Evolutionary conservation across 2,888 invertebrate genomes (phyloP).

Genomic region (Dryadula phaetusa): DNA sequence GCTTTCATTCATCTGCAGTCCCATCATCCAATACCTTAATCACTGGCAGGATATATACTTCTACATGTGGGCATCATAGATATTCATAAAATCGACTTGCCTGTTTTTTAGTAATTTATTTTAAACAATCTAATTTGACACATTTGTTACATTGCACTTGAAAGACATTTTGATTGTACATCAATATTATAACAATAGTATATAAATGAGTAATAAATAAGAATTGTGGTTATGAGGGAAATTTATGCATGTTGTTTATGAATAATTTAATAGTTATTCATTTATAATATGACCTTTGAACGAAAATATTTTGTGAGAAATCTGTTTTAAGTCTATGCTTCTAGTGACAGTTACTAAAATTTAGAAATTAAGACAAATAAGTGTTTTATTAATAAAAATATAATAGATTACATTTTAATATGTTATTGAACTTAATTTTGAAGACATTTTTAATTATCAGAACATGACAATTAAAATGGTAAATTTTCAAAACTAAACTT

Average conservation of each 20-base stretch:
- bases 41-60: constrained; percentile 95
- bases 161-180: too few species aligned
- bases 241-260: neutral
- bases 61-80: constrained; percentile 90
- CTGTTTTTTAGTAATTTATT: neutral
- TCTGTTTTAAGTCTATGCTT: neutral
- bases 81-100: neutral
- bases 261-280: neutral
- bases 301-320: neutral
- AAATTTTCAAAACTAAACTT: neutral
- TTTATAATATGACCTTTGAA: neutral
- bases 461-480: neutral
- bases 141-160: neutral
- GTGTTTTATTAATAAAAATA: too few species aligned
- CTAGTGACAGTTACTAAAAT: neutral
- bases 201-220: neutral
- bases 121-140: neutral
- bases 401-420: too few species aligned
- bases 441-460: neutral
- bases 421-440: too few species aligned
- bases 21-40: constrained; percentile 91
- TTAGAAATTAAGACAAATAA: too few species aligned
- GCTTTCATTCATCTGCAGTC: constrained; percentile 87
- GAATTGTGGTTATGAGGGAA: neutral
- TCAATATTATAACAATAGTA: neutral